phyloP scores from a whole-genome alignment of 2,888 invertebrate genomes.

The Machimus atricapillus region DNA sequence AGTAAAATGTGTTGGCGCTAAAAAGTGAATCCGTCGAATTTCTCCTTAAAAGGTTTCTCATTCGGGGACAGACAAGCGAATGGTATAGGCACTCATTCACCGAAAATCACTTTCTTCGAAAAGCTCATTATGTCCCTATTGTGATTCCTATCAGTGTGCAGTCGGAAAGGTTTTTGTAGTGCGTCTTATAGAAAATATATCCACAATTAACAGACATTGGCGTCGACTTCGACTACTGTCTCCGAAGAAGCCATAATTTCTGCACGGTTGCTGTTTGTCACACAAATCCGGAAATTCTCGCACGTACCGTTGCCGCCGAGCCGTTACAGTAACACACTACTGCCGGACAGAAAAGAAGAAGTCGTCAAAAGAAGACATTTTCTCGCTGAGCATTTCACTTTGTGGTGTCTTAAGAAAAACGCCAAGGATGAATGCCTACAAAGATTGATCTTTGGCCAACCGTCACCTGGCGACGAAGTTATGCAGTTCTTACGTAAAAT shows the following conservation, averaged over 20 bases:
- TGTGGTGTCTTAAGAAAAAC: neutral
- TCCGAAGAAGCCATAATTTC: slow-evolving; percentile 1
- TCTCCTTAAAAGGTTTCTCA: neutral
- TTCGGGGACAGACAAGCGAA: neutral
- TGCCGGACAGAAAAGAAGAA: neutral
- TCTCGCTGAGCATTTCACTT: neutral
- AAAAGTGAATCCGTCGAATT: neutral
- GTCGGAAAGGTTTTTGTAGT: neutral
- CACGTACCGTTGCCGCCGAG: neutral
- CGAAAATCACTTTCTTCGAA: slow-evolving; percentile 24
- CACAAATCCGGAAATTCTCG: slow-evolving; percentile 34
- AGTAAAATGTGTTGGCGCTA: neutral
- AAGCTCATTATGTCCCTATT: neutral
- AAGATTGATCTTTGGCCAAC: neutral
- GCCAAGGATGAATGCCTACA: neutral
- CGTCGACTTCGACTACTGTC: neutral
- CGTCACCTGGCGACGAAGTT: neutral
- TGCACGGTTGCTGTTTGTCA: slow-evolving; percentile 12
- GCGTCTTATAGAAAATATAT: neutral
- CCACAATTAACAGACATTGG: neutral
- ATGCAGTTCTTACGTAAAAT: slow-evolving; percentile 16
- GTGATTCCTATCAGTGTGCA: neutral
- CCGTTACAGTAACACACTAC: slow-evolving; percentile 9
- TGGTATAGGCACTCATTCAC: slow-evolving; percentile 17
- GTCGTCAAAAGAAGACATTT: neutral